Percentiles rank a stretch among this genome's conserved stretches.
These are phyloP conservation scores for Chromoteleia sp. DNA, from an alignment of 2,888 invertebrate species.

Conservation along the genomic window DNA sequence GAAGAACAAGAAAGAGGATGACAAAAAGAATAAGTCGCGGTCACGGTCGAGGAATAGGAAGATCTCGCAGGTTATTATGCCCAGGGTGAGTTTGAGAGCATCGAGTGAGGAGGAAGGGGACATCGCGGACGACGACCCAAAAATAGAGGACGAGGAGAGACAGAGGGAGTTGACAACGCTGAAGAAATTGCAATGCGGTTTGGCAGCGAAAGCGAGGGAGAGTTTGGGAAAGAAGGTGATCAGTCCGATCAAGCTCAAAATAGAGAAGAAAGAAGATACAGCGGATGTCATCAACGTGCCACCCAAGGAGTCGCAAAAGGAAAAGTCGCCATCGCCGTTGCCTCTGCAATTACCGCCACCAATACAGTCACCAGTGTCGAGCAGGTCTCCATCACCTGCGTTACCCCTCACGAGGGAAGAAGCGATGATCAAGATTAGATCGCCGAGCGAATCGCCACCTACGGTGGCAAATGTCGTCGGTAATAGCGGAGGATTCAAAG, in stretches of 20 bases:
- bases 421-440: conserved; percentile 76
- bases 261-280: conserved; percentile 77
- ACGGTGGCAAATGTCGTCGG: conserved; percentile 50
- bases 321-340: conserved; percentile 65
- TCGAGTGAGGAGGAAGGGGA: conserved; percentile 85
- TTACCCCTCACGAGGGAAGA: conserved; percentile 80
- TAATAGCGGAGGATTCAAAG: conserved; percentile 61
- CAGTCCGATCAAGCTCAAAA: conserved; percentile 78
- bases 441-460: conserved; percentile 78
- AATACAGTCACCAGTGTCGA: conserved; percentile 77
- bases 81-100: conserved; percentile 82
- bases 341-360: conserved; percentile 70
- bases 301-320: conserved; percentile 81
- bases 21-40: conserved; percentile 79
- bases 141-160: conserved; percentile 87
- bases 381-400: conserved; percentile 81
- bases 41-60: conserved; percentile 77
- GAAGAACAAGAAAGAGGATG: conserved; percentile 85
- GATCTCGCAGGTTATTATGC: conserved; percentile 75
- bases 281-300: conserved; percentile 79
- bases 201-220: conserved; percentile 91
- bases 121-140: conserved; percentile 86
- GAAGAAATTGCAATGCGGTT: conserved; percentile 88
- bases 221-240: conserved; percentile 87
- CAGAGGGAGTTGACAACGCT: conserved; percentile 89